phyloP scores from a whole-genome alignment of 2,113 vertebrate genomes.

The Sylvilagus bachmani region DNA sequence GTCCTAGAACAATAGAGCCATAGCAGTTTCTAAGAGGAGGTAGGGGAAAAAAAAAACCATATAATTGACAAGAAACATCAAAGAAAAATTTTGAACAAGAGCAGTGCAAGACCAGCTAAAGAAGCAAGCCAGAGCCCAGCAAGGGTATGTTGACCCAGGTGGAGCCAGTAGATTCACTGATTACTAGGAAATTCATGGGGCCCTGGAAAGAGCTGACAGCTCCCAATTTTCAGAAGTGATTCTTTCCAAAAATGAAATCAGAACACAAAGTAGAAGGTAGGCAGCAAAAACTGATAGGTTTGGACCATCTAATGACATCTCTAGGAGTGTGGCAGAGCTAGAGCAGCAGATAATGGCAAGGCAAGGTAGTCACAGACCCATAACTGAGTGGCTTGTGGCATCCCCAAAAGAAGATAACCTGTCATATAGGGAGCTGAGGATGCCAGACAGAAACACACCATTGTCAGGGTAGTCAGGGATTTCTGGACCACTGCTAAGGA shows the following conservation, averaged over 20 bases:
- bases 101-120: background rate
- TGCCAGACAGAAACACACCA: background rate
- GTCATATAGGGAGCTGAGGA: background rate
- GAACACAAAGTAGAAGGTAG: background rate
- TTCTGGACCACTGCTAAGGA: background rate
- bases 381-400: background rate
- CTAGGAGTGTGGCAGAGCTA: background rate
- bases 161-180: background rate
- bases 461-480: background rate
- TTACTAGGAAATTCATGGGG: background rate
- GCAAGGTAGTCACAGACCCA: background rate
- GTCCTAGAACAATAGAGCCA: background rate
- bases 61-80: background rate
- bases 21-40: background rate
- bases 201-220: background rate
- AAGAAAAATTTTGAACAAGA: background rate
- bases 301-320: background rate
- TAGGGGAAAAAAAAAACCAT: background rate
- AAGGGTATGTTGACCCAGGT: background rate
- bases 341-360: background rate
- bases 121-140: background rate
- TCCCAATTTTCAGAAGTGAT: background rate
- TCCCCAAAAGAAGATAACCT: background rate
- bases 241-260: conserved; percentile 9
- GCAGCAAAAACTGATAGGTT: background rate